A percentile compares a stretch with the other conserved stretches of the same genome.
Conservation (phyloP, 2,797 vertebrate genomes). For the Chiloscyllium punctatum region DNA sequence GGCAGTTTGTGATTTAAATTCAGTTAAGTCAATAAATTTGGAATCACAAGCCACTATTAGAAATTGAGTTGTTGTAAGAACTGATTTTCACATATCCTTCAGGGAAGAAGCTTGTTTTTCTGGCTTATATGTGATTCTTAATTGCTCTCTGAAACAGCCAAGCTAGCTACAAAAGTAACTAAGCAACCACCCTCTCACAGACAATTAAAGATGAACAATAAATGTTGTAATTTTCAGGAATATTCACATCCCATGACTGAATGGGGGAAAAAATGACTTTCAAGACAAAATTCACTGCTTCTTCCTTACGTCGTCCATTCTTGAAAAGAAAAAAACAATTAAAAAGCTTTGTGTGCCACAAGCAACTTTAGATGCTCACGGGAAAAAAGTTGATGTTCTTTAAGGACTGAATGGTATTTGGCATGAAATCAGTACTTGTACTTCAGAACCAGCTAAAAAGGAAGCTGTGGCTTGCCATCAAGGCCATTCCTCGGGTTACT, state of each 20-base stretch:
- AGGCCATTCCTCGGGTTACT: constrained; percentile 8
- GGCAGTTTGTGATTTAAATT: not conserved
- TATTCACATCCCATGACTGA: not conserved
- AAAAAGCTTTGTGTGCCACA: not conserved
- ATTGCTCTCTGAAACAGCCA: not conserved
- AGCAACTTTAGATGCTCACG: not conserved
- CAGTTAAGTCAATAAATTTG: not conserved
- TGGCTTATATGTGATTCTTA: not conserved
- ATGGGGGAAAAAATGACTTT: not conserved
- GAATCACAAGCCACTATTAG: not conserved
- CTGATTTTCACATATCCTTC: not conserved
- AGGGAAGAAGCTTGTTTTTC: not conserved
- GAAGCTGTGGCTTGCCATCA: not conserved
- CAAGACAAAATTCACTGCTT: not conserved
- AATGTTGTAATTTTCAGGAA: not conserved
- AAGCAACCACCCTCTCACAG: not conserved
- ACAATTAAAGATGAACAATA: not conserved
- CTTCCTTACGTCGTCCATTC: not conserved
- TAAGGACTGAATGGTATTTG: not conserved
- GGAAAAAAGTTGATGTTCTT: not conserved
- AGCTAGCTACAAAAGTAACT: not conserved
- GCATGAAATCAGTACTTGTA: not conserved
- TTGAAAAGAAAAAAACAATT: not conserved
- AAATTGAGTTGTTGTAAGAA: not conserved
- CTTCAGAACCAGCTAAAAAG: constrained; percentile 1